Conservation (phyloP, 2,797 vertebrate species). For the Syncerus caffer region DNA sequence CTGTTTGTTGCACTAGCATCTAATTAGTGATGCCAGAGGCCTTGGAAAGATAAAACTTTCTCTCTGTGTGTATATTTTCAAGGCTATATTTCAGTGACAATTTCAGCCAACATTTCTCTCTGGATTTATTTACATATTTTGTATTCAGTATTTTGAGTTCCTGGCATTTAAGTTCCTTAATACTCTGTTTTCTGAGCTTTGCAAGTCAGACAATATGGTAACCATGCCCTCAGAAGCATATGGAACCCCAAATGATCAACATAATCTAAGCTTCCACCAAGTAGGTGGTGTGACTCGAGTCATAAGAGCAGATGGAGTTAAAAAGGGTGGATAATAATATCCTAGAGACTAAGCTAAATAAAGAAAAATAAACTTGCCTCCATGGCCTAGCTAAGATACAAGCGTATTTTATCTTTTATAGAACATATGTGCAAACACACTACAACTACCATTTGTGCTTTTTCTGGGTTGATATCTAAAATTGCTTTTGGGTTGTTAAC, state of each 20-base stretch:
- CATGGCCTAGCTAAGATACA: background rate
- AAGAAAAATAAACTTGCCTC: conserved; percentile 42
- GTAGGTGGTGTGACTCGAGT: conserved; percentile 1
- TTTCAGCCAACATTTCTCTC: background rate
- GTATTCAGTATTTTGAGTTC: conserved; percentile 42
- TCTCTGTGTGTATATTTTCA: conserved; percentile 24
- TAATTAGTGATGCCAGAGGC: background rate
- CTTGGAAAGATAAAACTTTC: background rate
- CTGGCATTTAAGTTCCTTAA: conserved; percentile 21
- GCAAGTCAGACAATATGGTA: conserved; percentile 52
- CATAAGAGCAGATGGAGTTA: conserved; percentile 46
- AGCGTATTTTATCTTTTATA: conserved; percentile 24
- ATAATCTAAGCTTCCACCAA: conserved; percentile 45
- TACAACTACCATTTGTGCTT: conserved; percentile 10
- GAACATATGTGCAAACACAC: background rate
- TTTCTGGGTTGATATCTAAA: background rate
- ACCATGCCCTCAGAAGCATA: conserved; percentile 44
- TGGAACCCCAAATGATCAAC: conserved; percentile 32
- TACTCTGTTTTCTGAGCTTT: conserved; percentile 51
- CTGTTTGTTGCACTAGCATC: background rate
- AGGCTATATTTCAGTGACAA: conserved; percentile 8
- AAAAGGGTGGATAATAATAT: conserved; percentile 20
- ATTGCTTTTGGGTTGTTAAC: background rate
- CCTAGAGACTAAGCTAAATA: background rate
- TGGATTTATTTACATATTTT: conserved; percentile 59